Evolutionary conservation across 2,113 vertebrate species (phyloP).

Genomic region (Urocynchramus pylzowi): DNA sequence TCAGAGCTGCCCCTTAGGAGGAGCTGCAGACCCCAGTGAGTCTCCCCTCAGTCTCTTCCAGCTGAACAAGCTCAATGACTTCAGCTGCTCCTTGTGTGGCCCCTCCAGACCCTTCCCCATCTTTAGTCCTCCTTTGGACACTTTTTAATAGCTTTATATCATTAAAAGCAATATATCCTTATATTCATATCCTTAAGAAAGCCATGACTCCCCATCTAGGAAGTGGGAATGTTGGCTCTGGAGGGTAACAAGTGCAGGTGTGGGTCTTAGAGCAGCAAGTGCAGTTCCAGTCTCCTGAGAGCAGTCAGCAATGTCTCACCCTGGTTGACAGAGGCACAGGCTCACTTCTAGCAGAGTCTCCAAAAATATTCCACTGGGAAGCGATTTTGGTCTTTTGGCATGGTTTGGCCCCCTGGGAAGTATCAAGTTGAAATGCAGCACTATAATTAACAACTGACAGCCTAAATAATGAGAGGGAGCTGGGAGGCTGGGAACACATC

Average conservation of each 20-base stretch:
- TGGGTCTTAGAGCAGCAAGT: neutral
- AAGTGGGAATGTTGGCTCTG: fast-evolving
- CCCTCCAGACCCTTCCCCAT: neutral
- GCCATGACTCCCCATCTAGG: neutral
- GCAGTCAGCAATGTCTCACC: neutral
- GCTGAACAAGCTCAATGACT: neutral
- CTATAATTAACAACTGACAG: constrained; percentile 34
- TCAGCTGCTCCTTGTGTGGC: neutral
- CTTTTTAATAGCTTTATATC: neutral
- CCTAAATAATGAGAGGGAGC: neutral
- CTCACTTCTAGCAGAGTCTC: neutral
- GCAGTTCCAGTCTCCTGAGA: neutral
- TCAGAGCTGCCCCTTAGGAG: neutral
- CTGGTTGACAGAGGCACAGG: neutral
- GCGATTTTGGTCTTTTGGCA: neutral
- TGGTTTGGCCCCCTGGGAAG: neutral
- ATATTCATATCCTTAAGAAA: neutral
- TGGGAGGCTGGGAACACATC: neutral
- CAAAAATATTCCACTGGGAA: neutral
- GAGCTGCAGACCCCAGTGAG: neutral
- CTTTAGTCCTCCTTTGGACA: neutral
- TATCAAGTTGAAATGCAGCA: neutral
- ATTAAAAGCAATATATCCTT: neutral
- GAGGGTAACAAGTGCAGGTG: neutral
- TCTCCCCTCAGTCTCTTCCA: neutral